phyloP scores from a whole-genome alignment of 2,113 vertebrate species.

The Cnemophilus loriae region DNA sequence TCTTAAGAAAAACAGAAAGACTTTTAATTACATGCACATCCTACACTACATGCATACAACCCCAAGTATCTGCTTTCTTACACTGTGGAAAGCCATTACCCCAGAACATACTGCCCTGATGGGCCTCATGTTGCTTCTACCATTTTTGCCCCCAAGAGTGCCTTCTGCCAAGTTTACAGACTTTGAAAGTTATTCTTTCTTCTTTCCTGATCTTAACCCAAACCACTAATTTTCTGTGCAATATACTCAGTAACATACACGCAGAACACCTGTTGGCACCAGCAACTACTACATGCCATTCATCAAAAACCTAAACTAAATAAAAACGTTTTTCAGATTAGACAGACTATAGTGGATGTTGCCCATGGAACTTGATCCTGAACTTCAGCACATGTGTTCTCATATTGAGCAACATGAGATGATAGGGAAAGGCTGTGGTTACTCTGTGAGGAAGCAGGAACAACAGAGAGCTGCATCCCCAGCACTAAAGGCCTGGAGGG shows the following conservation, averaged over 20 bases:
- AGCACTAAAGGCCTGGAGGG: background rate
- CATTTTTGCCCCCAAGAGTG: background rate
- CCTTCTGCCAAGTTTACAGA: background rate
- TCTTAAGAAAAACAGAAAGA: background rate
- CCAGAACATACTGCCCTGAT: background rate
- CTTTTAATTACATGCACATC: background rate
- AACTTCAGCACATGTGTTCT: background rate
- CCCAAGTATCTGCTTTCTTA: background rate
- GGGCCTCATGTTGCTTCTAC: background rate
- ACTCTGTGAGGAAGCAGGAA: background rate
- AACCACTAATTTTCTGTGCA: background rate
- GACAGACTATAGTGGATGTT: background rate
- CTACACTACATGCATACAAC: background rate
- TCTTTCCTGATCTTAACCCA: background rate
- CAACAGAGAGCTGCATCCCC: background rate
- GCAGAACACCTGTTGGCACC: background rate
- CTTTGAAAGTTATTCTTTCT: background rate
- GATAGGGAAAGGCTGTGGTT: background rate
- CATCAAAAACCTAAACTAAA: background rate
- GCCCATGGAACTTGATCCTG: background rate
- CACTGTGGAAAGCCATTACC: background rate
- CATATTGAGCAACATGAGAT: background rate
- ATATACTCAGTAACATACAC: background rate
- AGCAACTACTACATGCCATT: background rate
- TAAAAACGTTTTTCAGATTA: background rate